phyloP scores from a whole-genome alignment of 2,113 vertebrate genomes.

The Centrocercus urophasianus region DNA sequence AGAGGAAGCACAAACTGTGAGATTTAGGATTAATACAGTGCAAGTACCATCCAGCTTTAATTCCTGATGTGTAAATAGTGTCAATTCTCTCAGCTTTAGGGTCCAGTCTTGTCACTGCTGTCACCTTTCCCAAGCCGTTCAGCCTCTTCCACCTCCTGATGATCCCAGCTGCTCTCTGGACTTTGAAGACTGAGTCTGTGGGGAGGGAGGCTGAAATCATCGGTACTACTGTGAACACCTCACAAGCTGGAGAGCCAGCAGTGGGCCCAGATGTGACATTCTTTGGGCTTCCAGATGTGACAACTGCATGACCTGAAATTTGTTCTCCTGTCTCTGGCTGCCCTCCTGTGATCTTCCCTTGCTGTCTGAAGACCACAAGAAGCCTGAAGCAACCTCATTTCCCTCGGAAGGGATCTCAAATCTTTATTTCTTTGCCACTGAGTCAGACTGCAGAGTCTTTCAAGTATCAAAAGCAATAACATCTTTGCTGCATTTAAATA shows the following conservation, averaged over 20 bases:
- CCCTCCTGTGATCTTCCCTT: background rate
- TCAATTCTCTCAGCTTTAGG: background rate
- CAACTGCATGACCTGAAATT: background rate
- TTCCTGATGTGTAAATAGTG: background rate
- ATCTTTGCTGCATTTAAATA: background rate
- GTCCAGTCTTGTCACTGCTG: background rate
- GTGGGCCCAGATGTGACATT: background rate
- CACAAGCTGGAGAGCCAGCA: background rate
- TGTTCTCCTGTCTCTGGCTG: background rate
- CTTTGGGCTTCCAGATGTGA: background rate
- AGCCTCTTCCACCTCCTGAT: accelerated
- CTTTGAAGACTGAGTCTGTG: background rate
- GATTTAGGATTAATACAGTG: background rate
- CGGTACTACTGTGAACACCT: accelerated
- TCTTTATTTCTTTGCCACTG: background rate
- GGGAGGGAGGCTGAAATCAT: background rate
- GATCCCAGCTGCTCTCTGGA: background rate
- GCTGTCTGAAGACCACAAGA: background rate
- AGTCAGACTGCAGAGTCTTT: background rate
- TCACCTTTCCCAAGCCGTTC: accelerated
- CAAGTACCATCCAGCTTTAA: background rate
- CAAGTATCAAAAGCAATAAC: background rate
- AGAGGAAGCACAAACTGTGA: background rate
- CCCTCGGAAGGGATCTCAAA: background rate
- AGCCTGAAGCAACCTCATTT: background rate